These are phyloP conservation scores for Geophilus truncorum DNA, from an alignment of 2,888 invertebrate genomes.

Conservation along the genomic window DNA sequence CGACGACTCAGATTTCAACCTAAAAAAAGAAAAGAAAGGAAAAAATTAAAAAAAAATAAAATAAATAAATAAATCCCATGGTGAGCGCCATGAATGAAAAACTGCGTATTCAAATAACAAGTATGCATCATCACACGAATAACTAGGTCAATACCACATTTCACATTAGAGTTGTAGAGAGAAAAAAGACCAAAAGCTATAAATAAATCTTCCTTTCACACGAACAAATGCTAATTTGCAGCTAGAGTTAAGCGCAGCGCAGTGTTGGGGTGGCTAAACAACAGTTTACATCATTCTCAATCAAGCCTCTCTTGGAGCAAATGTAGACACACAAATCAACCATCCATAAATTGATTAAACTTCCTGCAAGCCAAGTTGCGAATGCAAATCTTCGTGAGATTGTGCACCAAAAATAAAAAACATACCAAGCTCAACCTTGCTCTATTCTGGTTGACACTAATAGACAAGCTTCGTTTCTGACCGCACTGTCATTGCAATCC, in stretches of 20 bases:
- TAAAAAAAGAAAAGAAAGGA: background rate
- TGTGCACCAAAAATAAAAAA: background rate
- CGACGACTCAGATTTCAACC: background rate
- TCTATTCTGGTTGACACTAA: background rate
- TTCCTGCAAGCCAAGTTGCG: background rate
- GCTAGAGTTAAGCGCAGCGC: background rate
- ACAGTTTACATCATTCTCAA: background rate
- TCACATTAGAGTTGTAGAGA: background rate
- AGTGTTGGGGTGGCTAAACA: too few relatives aligned
- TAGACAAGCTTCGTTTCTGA: background rate
- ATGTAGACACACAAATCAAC: background rate
- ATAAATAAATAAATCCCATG: too few relatives aligned
- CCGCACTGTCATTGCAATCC: background rate
- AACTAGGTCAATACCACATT: background rate
- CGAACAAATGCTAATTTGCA: background rate
- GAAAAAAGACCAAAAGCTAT: background rate
- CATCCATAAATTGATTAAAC: background rate
- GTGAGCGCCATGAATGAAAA: too few relatives aligned
- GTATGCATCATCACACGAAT: too few relatives aligned
- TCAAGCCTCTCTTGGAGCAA: background rate
- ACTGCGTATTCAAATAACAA: too few relatives aligned
- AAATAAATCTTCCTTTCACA: background rate
- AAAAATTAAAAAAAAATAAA: background rate
- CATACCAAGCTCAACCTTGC: background rate
- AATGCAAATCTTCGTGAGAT: background rate